Evolutionary conservation across 2,113 vertebrate genomes (phyloP).

Genomic region (Heloderma charlesbogerti): DNA sequence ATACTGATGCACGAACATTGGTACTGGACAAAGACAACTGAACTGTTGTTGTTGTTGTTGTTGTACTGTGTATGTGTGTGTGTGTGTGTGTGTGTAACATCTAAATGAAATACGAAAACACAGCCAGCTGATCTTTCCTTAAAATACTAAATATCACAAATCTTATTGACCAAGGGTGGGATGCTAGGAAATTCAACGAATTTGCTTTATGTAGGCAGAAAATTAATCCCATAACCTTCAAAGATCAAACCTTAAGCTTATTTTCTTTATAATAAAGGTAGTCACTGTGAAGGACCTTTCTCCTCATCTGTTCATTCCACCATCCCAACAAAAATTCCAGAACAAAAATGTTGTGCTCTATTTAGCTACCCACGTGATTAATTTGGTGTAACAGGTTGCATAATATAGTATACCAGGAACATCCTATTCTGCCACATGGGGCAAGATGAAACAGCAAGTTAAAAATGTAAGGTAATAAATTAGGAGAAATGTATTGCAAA

Average conservation of each 20-base stretch:
- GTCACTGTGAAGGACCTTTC: neutral
- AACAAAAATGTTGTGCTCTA: neutral
- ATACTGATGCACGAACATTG: neutral
- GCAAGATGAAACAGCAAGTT: neutral
- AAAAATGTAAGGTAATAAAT: neutral
- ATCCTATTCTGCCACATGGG: neutral
- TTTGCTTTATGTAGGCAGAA: neutral
- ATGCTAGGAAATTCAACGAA: neutral
- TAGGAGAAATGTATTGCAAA: too few species aligned
- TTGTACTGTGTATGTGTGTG: too few species aligned
- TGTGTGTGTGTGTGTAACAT: neutral
- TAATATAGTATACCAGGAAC: neutral
- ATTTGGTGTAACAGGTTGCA: slow-evolving; percentile 5
- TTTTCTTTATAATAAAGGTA: neutral
- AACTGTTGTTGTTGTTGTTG: neutral
- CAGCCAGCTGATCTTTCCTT: neutral
- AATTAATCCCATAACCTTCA: neutral
- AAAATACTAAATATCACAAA: neutral
- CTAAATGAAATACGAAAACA: neutral
- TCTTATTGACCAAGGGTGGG: neutral
- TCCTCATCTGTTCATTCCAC: neutral
- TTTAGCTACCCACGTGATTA: slow-evolving; percentile 6
- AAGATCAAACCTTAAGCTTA: neutral
- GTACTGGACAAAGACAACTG: too few species aligned
- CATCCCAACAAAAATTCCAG: neutral